phyloP scores from a whole-genome alignment of 1,140 invertebrate species.

The Aphidius gifuensis region DNA sequence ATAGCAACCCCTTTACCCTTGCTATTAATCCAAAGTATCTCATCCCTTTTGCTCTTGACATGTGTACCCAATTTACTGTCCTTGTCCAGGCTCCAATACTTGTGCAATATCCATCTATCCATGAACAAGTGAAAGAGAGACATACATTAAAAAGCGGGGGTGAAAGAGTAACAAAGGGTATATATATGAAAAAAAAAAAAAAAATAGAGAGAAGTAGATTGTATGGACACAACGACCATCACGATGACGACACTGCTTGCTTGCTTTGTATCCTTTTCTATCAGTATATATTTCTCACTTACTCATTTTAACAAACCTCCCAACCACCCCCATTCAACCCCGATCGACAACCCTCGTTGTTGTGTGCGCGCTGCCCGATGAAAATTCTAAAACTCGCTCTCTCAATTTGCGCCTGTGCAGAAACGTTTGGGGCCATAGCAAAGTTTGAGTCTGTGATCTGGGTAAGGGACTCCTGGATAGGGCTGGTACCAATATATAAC shows the following conservation, averaged over 20 bases:
- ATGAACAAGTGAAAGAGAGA: too few relatives aligned
- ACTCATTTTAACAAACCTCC: neutral
- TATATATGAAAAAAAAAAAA: too few relatives aligned
- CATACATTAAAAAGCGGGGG: too few relatives aligned
- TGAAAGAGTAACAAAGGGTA: too few relatives aligned
- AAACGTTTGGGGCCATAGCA: conserved; percentile 38
- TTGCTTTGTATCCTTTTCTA: neutral
- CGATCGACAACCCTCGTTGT: conserved; percentile 25
- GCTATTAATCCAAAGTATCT: neutral
- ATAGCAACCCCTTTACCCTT: neutral
- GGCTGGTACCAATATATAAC: conserved; percentile 34
- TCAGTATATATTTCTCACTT: neutral
- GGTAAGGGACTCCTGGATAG: conserved; percentile 41
- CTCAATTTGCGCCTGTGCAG: conserved; percentile 41
- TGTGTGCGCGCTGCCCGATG: conserved; percentile 17
- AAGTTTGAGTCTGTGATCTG: conserved; percentile 43
- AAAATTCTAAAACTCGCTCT: conserved; percentile 22
- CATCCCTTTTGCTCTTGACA: neutral
- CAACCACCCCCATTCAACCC: conserved; percentile 13
- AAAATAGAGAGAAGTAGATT: too few relatives aligned
- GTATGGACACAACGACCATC: too few relatives aligned
- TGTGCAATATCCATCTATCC: neutral
- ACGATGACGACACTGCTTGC: too few relatives aligned
- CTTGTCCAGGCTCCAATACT: neutral
- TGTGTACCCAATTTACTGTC: conserved; percentile 9